Conservation (phyloP, 2,797 vertebrate species). For the Myotis pilosus region DNA sequence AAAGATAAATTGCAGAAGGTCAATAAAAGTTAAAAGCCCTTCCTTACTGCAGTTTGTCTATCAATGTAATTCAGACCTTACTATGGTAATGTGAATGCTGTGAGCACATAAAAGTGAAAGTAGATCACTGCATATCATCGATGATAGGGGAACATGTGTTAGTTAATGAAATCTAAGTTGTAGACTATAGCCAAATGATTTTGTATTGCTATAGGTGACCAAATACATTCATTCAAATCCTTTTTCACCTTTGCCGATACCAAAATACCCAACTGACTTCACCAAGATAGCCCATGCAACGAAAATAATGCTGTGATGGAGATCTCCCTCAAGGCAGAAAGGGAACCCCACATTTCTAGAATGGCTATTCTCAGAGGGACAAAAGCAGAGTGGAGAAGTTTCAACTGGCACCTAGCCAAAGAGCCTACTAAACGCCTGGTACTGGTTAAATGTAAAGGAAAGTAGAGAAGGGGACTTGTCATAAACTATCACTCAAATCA, state of each 20-base stretch:
- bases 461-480: slow-evolving; percentile 39
- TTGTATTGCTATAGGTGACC: neutral
- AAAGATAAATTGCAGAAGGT: slow-evolving; percentile 71
- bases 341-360: neutral
- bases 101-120: neutral
- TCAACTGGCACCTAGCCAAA: slow-evolving; percentile 7
- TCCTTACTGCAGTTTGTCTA: neutral
- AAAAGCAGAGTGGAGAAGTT: slow-evolving; percentile 24
- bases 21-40: slow-evolving; percentile 59
- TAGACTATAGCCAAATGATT: slow-evolving; percentile 9
- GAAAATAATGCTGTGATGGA: neutral
- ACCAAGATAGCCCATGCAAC: neutral
- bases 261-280: slow-evolving; percentile 5
- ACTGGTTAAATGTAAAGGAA: slow-evolving; percentile 52
- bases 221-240: slow-evolving; percentile 21
- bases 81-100: neutral
- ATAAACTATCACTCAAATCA: slow-evolving; percentile 62
- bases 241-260: neutral
- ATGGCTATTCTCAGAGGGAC: neutral
- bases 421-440: slow-evolving; percentile 43
- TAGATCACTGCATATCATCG: neutral
- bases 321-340: neutral
- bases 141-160: neutral
- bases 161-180: slow-evolving; percentile 5
- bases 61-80: slow-evolving; percentile 12